A percentile compares a stretch with the other conserved stretches of the same genome.
Evolutionary conservation across 2,888 invertebrate genomes (phyloP).

Genomic region (Cryptus viduatorius): DNA sequence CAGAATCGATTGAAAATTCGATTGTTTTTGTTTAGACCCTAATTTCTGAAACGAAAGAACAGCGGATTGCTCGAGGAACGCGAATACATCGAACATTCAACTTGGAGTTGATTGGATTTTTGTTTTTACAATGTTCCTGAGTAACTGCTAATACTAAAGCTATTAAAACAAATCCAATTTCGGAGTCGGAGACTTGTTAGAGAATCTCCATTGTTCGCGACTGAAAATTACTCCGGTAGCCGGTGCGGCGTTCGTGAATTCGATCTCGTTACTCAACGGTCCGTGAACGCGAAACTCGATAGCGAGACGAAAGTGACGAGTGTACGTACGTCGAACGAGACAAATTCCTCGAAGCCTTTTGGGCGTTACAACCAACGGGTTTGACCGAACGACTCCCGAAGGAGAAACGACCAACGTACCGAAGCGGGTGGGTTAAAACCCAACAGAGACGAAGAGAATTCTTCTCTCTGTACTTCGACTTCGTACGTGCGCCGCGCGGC

Average conservation of each 20-base stretch:
- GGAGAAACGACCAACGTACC: constrained; percentile 41
- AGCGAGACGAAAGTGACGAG: constrained; percentile 33
- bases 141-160: neutral
- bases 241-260: constrained; percentile 31
- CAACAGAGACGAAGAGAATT: constrained; percentile 20
- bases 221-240: neutral
- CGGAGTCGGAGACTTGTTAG: neutral
- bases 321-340: constrained; percentile 3
- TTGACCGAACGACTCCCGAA: constrained; percentile 46
- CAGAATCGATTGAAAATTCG: too few species aligned
- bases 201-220: neutral
- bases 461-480: constrained; percentile 13
- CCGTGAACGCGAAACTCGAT: constrained; percentile 62
- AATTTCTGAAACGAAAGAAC: neutral
- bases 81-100: neutral
- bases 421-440: constrained; percentile 3
- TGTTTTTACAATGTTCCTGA: neutral
- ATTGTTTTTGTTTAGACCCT: too few species aligned
- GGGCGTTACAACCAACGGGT: neutral
- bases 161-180: neutral
- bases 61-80: neutral
- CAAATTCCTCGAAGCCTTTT: constrained; percentile 46
- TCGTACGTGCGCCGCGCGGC: neutral
- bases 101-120: neutral
- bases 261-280: constrained; percentile 49